Base-by-base conservation (phyloP, 1,140 invertebrate species). In the Penaeus vannamei region DNA sequence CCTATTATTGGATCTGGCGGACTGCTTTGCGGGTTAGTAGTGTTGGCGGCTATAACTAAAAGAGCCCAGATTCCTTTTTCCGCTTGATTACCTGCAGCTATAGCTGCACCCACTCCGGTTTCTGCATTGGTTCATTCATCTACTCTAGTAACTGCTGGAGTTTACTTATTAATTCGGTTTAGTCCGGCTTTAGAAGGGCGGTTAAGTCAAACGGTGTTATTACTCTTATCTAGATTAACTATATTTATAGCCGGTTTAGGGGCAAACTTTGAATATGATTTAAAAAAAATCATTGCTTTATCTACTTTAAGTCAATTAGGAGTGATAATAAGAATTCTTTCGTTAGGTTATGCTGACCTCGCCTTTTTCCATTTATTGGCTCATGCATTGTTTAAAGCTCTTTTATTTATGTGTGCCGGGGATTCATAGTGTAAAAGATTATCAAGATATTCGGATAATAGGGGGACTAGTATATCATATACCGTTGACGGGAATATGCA, bases 61-160 rank as follows among this genome's bases (percentile, higher is more conserved):
- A n/a, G n/a, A 96, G n/a, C n/a, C n/a, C n/a, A n/a, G 93, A 94
- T 96, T 94, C 95, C 95, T 82, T 96, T 96, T 95, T 95, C 94
- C 91, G 93, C 94, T 90, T 96, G 95, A 92, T 92, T 96, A 60
- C 96, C 95, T 0, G 94, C 94, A 10, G 95, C 95, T 53, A 96
- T 96, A 92, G 94, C 95, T 2, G 95, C 95, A 66, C 95, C 95
- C 66, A 96, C 95, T 23, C 95, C 95, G 69, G 94, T 96, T 91
- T 96, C 95, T 79, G 94, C 95, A 80, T 95, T 96, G 93, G 95
- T 96, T 92, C 95, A 96, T 94, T 96, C 95, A 69, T 95, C 95
- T 72, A 95, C 95, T 23, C 95, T 95, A 62, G 94, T 96, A 91
- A 96, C 95, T 69, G 94, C 95, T 82, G 95, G 95, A 0, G 94